These are phyloP conservation scores for Morelia viridis DNA, from an alignment of 2,797 vertebrate genomes.

Conservation along the genomic window DNA sequence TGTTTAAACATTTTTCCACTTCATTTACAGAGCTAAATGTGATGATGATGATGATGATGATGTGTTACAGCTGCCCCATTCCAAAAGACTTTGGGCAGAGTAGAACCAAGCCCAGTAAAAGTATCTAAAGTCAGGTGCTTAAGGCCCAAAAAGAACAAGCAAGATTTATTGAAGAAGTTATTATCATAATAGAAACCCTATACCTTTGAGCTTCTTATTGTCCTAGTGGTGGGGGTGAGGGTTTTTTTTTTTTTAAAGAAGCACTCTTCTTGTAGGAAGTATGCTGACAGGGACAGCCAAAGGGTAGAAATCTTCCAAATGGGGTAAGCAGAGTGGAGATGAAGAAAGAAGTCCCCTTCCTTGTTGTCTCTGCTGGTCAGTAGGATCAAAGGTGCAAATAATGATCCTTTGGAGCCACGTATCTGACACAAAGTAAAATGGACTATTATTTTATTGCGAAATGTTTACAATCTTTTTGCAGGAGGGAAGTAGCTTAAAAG, in stretches of 20 bases:
- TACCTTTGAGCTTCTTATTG: neutral
- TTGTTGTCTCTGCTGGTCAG: neutral
- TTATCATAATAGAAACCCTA: neutral
- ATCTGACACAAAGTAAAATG: neutral
- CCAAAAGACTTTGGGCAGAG: neutral
- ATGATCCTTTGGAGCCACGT: neutral
- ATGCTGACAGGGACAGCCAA: neutral
- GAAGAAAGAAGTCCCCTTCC: neutral
- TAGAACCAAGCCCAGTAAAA: neutral
- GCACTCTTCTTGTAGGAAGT: neutral
- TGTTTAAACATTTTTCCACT: neutral
- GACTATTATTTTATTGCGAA: neutral
- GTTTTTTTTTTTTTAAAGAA: neutral
- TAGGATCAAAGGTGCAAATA: neutral
- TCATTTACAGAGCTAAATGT: neutral
- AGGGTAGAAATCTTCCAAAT: neutral
- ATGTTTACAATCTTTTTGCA: neutral
- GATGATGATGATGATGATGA: neutral
- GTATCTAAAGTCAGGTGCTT: neutral
- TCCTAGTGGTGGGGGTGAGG: neutral
- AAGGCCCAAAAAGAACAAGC: neutral
- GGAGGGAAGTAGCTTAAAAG: neutral
- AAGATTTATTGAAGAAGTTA: neutral
- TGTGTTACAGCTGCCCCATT: neutral
- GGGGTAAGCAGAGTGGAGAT: neutral